Evolutionary conservation across 2,797 vertebrate species (phyloP), one percentile per base, ranked within the genome.

Genomic region (Aotus griseimembra): DNA sequence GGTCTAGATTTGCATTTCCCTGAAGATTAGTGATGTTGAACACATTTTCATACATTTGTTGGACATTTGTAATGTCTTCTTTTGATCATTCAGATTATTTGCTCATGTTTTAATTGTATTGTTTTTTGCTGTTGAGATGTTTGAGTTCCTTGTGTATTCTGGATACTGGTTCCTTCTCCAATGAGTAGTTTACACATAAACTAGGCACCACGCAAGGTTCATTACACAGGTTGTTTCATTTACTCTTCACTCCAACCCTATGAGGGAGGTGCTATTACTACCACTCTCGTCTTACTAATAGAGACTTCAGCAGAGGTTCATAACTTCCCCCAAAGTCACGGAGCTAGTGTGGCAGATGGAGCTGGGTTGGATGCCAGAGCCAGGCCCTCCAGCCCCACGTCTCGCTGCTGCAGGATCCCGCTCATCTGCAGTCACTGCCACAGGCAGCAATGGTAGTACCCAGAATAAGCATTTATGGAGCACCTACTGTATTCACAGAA

Each of bases 371-470:
- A 7, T 26, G 48, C 33, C 61, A 4, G 12, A 22, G 30, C 19
- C 70, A 2, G 41, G 39, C 26, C 75, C n/a, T 48, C 6, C 82
- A 26, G 57, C 50, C 22, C 22, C 0, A 0, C 0, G 1, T 22
- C 39, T 58, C 41, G 0, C 41, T 17, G 46, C 55, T 1, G 22
- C 41, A 24, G 28, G 58, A 77, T 1, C 55, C n/a, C 12, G n/a
- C 50, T 10, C 6, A 67, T 30, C 24, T 15, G 2, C 79, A 50
- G 0, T 5, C 11, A 6, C 4, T 3, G 1, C 75, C 17, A 9
- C 3, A 26, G 6, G 11, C 44, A 4, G 7, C 12, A 7, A 30
- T 4, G 3, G 8, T 11, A 5, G 14, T 2, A 2, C n/a, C 39
- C 55, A 46, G 17, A 57, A 14, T 3, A 12, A 46, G 36, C 70